Base-by-base conservation (phyloP, 1,140 invertebrate genomes). In the Trypoxylus dichotomus region DNA sequence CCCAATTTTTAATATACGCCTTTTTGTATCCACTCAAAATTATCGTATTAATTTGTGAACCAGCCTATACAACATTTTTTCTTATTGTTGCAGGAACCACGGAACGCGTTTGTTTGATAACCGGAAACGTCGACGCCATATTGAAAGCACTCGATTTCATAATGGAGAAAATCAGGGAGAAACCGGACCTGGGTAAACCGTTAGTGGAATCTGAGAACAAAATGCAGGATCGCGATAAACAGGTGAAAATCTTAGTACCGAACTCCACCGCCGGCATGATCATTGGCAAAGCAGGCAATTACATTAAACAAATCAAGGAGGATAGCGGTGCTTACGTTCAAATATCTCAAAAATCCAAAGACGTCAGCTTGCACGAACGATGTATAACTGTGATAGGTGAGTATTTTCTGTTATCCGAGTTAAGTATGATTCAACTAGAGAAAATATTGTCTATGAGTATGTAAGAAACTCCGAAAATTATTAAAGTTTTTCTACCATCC, bases 191-290 rank as follows among this genome's bases (percentile, higher is more conserved):
- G 75, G 95, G 94, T 78, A 97, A 92, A 84, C 91, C 91, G 86
- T 90, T 91, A 86, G 90, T 88, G 81, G 93, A 91, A 85, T 90
- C 88, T 79, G 93, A 90, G 86, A 90, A 87, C 81, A 94, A 93
- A 87, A 91, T 85, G 76, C 92, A 89, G 81, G 94, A 95, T 81
- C 90, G 94, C 79, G 94, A 95, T 82, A 95, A 94, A 85, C 94
- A 95, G 90, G 96, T 99, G 76, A 99, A 99, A 89, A 97, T 99
- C 83, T 88, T 99, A 82, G 97, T 99, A 84, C 98, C 98, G 79
- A 99, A 99, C 87, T 98, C 95, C 78, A 99, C 97, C 15, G 98
- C 97, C 80, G 98, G 98, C 80, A 98, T 99, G 97, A 98, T 99
- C 81, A 99, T 99, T 85, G 98, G 98, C 80, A 99, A 99, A 88